Evolutionary conservation across 1,140 invertebrate genomes (phyloP).

Genomic region (Fopius arisanus): DNA sequence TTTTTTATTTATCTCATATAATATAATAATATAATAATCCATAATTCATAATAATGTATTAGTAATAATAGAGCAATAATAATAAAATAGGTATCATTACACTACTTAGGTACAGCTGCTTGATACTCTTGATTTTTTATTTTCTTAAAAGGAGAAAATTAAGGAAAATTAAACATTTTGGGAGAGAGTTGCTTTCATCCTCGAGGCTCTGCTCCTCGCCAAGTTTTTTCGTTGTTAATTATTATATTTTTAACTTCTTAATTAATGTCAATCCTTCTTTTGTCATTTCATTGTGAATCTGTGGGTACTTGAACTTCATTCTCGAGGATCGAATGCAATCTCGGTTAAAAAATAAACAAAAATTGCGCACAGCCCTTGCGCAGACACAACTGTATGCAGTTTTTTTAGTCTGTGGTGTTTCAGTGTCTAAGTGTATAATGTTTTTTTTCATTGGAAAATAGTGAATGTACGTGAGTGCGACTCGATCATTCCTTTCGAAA

Average conservation of each 20-base stretch:
- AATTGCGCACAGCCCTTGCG: conserved; percentile 26
- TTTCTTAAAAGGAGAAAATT: conserved; percentile 29
- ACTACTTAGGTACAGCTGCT: conserved; percentile 62
- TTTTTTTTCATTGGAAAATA: conserved; percentile 15
- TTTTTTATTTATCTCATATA: conserved; percentile 33
- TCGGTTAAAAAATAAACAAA: background rate
- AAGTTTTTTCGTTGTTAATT: conserved; percentile 11
- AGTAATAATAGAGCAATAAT: conserved; percentile 31
- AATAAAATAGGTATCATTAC: conserved; percentile 51
- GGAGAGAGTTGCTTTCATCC: background rate
- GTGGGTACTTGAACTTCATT: no score
- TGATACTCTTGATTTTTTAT: conserved; percentile 47
- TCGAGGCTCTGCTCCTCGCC: background rate
- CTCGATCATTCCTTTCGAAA: background rate
- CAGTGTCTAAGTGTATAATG: conserved; percentile 4
- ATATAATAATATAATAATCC: conserved; percentile 19
- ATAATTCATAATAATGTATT: conserved; percentile 1
- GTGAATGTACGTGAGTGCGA: background rate
- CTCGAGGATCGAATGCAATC: no score
- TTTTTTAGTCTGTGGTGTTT: conserved; percentile 10
- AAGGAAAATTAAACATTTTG: conserved; percentile 42
- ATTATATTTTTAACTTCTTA: background rate
- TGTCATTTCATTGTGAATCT: no score
- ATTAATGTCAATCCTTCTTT: background rate
- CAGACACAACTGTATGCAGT: conserved; percentile 5